These are phyloP conservation scores for Dolichopus griseipennis DNA, from an alignment of 2,888 invertebrate genomes.

Conservation along the genomic window DNA sequence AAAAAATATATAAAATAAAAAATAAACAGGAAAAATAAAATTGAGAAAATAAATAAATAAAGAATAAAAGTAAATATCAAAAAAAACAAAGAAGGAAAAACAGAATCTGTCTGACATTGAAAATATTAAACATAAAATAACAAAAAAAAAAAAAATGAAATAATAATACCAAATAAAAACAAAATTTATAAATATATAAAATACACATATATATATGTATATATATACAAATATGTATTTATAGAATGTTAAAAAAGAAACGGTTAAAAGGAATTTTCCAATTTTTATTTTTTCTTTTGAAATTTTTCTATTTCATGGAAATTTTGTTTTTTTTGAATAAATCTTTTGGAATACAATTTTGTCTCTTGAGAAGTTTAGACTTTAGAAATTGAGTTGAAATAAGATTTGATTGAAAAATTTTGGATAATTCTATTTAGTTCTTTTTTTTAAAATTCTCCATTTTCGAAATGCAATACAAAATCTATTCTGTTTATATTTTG, in stretches of 20 bases:
- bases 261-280: not conserved
- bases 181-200: not conserved
- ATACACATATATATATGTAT: not conserved
- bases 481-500: too few relatives aligned
- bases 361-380: too few relatives aligned
- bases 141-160: not conserved
- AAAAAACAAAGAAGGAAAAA: not conserved
- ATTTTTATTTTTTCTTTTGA: not conserved
- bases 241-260: not conserved
- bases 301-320: not conserved
- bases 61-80: not conserved
- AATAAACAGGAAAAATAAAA: not conserved
- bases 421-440: too few relatives aligned
- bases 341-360: too few relatives aligned
- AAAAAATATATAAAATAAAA: not conserved
- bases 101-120: not conserved
- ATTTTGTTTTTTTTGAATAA: too few relatives aligned
- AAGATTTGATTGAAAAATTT: too few relatives aligned
- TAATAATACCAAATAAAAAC: too few relatives aligned
- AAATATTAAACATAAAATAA: not conserved
- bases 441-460: too few relatives aligned
- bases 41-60: too few relatives aligned
- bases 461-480: too few relatives aligned
- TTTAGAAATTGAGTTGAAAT: too few relatives aligned
- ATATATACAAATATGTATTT: not conserved